These are phyloP conservation scores for Microctenopoma steveboyesi DNA, from an alignment of 2,797 vertebrate genomes.

Conservation along the genomic window DNA sequence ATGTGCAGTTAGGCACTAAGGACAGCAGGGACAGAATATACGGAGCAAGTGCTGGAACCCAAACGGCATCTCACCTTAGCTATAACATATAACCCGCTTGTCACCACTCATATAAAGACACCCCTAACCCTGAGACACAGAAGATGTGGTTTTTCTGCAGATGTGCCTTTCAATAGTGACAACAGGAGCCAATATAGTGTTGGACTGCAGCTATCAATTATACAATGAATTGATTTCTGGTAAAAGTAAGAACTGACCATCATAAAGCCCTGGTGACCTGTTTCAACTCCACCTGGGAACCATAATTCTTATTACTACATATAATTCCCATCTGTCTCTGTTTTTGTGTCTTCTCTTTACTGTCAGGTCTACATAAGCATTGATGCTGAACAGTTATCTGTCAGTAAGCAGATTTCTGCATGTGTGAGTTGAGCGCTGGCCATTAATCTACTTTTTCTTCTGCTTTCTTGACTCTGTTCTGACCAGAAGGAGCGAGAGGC, in stretches of 20 bases:
- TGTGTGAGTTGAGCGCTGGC: neutral
- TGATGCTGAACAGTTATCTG: neutral
- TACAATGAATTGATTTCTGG: neutral
- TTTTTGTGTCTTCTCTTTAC: neutral
- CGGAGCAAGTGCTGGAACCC: slow-evolving; percentile 22
- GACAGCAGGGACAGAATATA: slow-evolving; percentile 50
- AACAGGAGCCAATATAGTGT: too few relatives aligned
- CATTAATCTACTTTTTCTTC: slow-evolving; percentile 4
- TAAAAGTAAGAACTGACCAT: neutral
- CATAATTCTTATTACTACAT: neutral
- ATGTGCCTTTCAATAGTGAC: neutral
- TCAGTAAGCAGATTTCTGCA: neutral
- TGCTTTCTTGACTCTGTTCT: slow-evolving; percentile 21
- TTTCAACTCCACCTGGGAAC: neutral
- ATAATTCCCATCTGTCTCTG: neutral
- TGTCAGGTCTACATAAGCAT: neutral
- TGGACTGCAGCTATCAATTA: neutral
- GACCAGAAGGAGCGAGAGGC: slow-evolving; percentile 25
- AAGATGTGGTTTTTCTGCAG: neutral
- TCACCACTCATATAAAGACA: slow-evolving; percentile 15
- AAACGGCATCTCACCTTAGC: slow-evolving; percentile 12
- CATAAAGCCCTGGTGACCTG: neutral
- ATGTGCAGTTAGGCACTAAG: slow-evolving; percentile 47
- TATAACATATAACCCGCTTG: neutral
- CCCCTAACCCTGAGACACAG: slow-evolving; percentile 9